phyloP scores from a whole-genome alignment of 2,888 invertebrate species.

The Syritta pipiens region DNA sequence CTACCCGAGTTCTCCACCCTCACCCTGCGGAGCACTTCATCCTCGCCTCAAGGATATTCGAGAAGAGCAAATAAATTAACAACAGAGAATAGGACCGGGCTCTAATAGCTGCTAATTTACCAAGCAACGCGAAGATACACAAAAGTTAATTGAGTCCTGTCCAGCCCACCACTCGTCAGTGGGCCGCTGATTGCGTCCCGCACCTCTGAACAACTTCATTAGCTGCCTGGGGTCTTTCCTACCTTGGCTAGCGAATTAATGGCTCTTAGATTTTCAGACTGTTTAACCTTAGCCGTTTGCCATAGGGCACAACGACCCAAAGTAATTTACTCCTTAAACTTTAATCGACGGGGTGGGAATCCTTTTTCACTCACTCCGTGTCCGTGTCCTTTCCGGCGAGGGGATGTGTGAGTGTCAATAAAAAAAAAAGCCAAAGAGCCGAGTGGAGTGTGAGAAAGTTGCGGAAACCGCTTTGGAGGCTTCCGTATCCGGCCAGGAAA shows the following conservation, averaged over 20 bases:
- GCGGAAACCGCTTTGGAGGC: slow-evolving; percentile 61
- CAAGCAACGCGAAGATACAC: slow-evolving; percentile 42
- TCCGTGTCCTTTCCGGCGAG: slow-evolving; percentile 50
- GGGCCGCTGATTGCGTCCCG: slow-evolving; percentile 14
- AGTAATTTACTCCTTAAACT: slow-evolving; percentile 64
- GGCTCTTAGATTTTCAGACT: slow-evolving; percentile 71
- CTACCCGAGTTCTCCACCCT: slow-evolving; percentile 15
- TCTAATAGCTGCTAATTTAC: slow-evolving; percentile 62
- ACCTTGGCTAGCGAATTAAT: slow-evolving; percentile 54
- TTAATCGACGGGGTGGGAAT: slow-evolving; percentile 57
- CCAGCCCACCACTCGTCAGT: not conserved
- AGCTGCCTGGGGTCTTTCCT: slow-evolving; percentile 51
- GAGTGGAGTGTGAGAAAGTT: slow-evolving; percentile 33
- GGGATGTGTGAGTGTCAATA: slow-evolving; percentile 55
- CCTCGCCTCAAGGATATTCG: slow-evolving; percentile 11
- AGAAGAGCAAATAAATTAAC: slow-evolving; percentile 9
- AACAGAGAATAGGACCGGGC: too few relatives aligned
- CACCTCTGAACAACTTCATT: slow-evolving; percentile 70
- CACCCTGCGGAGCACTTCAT: slow-evolving; percentile 10
- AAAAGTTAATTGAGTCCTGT: slow-evolving; percentile 69
- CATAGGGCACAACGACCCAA: slow-evolving; percentile 48
- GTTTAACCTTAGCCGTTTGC: slow-evolving; percentile 70
- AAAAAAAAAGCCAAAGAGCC: slow-evolving; percentile 24
- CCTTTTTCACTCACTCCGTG: slow-evolving; percentile 25
- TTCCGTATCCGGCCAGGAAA: slow-evolving; percentile 55